Conservation (phyloP, 2,113 vertebrate species). For the Tonatia bakeri region DNA sequence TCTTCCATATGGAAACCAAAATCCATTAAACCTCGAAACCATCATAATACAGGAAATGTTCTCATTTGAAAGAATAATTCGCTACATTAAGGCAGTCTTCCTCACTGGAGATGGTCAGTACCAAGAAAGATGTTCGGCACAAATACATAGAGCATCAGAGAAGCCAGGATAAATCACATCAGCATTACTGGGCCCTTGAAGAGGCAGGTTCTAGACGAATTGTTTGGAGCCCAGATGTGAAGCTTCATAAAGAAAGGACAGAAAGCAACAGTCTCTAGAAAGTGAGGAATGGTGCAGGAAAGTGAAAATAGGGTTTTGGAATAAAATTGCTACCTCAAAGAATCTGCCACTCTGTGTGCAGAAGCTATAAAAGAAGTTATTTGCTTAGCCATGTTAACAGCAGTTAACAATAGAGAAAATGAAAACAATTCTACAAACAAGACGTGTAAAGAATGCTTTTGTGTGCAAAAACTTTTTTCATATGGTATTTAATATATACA, state of each 20-base stretch:
- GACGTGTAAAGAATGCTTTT: conserved; percentile 39
- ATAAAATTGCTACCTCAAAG: conserved; percentile 38
- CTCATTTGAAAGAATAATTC: background rate
- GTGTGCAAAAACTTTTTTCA: conserved; percentile 58
- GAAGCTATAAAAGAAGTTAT: conserved; percentile 19
- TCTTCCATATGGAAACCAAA: background rate
- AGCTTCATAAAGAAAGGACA: background rate
- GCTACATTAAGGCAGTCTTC: background rate
- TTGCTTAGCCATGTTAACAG: conserved; percentile 39
- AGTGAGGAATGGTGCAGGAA: background rate
- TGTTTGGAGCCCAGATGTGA: background rate
- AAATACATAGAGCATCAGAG: background rate
- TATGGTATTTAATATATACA: conserved; percentile 12
- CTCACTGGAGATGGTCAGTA: background rate
- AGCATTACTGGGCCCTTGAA: background rate
- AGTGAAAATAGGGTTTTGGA: background rate
- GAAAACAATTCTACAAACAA: conserved; percentile 51
- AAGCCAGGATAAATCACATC: background rate
- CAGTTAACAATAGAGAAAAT: conserved; percentile 44
- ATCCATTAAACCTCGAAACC: background rate
- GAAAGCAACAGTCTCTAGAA: background rate
- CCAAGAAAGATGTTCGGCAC: background rate
- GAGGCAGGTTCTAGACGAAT: background rate
- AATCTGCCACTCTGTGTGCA: background rate
- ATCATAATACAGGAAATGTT: background rate